Percentiles rank a stretch among this genome's conserved stretches.
phyloP scores from a whole-genome alignment of 2,888 invertebrate genomes.

The Sisyra terminalis region DNA sequence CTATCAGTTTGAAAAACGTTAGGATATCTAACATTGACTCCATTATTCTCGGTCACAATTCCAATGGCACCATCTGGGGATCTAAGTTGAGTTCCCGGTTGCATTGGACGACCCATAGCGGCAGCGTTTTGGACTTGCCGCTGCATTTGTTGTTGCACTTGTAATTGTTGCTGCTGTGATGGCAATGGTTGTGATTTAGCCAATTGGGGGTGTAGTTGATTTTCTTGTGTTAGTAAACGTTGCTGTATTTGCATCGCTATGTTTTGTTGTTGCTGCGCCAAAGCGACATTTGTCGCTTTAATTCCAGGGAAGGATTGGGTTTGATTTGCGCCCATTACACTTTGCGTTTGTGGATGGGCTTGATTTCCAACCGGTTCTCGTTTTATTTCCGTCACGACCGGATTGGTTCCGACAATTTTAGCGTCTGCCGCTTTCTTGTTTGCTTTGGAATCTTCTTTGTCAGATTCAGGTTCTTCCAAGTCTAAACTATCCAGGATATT shows the following conservation, averaged over 20 bases:
- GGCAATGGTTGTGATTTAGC: conserved; percentile 5
- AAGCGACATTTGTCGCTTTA: conserved; percentile 11
- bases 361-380: neutral
- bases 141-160: conserved; percentile 36
- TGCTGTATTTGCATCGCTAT: conserved; percentile 13
- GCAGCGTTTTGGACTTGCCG: conserved; percentile 49
- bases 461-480: conserved; percentile 57
- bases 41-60: conserved; percentile 45
- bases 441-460: conserved; percentile 42
- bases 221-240: conserved; percentile 14
- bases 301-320: neutral
- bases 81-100: conserved; percentile 33
- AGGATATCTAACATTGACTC: conserved; percentile 35
- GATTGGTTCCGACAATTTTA: neutral
- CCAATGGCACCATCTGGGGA: conserved; percentile 47
- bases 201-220: conserved; percentile 11
- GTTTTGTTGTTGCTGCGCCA: conserved; percentile 12
- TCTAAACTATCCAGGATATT: conserved; percentile 78
- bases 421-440: conserved; percentile 20
- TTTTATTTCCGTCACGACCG: too few species aligned
- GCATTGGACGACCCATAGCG: conserved; percentile 36
- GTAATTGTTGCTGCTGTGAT: conserved; percentile 20
- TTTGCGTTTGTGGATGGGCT: neutral
- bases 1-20: conserved; percentile 23
- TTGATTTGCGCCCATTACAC: neutral